A percentile compares a stretch with the other conserved stretches of the same genome.
Evolutionary conservation across 2,797 vertebrate genomes (phyloP).

Genomic region (Artibeus jamaicensis): DNA sequence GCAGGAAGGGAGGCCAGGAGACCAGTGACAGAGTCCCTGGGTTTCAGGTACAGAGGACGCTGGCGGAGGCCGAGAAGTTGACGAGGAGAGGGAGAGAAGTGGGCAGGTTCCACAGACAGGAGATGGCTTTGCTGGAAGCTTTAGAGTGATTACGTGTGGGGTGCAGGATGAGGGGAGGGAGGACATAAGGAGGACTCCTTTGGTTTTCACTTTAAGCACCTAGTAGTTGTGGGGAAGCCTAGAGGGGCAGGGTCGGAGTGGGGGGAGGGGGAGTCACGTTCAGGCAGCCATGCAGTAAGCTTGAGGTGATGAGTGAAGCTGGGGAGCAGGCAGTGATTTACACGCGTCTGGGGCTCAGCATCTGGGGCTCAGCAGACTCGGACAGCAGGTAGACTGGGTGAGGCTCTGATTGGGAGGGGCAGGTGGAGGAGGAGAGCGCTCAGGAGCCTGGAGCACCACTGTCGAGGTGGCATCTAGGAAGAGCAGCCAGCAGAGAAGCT

Average conservation of each 20-base stretch:
- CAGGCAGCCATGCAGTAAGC: neutral
- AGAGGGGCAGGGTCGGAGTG: neutral
- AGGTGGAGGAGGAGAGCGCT: neutral
- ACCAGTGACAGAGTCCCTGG: neutral
- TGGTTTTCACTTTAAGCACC: neutral
- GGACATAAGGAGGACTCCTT: neutral
- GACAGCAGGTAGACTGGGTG: too few relatives aligned
- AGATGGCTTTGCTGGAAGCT: neutral
- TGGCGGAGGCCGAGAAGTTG: neutral
- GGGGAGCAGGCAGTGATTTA: neutral
- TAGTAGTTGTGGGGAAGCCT: neutral
- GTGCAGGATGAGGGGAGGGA: neutral
- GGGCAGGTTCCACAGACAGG: neutral
- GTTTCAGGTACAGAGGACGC: neutral
- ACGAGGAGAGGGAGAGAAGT: neutral
- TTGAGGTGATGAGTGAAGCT: neutral
- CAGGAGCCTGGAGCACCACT: neutral
- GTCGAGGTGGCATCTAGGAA: fast-evolving
- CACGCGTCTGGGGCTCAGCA: neutral
- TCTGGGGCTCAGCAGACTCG: neutral
- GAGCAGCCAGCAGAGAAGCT: neutral
- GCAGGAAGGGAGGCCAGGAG: neutral
- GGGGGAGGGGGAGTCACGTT: neutral
- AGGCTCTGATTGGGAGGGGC: neutral
- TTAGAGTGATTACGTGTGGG: neutral